A percentile compares a stretch with the other conserved stretches of the same genome.
Conservation (phyloP, 2,797 vertebrate species). For the Rhincodon typus region DNA sequence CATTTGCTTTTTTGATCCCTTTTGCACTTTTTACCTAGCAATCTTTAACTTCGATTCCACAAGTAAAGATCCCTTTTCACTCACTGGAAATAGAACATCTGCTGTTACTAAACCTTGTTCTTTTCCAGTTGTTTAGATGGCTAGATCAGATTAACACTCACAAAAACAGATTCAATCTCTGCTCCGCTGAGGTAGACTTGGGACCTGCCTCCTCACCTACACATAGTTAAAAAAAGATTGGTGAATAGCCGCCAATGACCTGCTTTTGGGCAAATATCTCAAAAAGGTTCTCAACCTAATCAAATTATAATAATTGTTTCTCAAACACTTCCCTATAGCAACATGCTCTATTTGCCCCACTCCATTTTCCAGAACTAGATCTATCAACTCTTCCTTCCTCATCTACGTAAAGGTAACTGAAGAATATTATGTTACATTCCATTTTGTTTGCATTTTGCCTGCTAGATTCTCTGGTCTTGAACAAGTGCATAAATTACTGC, state of each 20-base stretch:
- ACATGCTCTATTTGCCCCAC: neutral
- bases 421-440: neutral
- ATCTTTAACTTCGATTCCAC: no score
- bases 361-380: neutral
- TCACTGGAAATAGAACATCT: neutral
- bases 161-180: no score
- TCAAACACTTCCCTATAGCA: neutral
- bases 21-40: no score
- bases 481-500: neutral
- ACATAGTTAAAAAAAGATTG: no score
- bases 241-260: no score
- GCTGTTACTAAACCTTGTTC: neutral
- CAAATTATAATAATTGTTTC: neutral
- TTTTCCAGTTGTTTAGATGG: neutral
- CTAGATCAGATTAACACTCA: no score
- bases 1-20: no score
- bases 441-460: neutral
- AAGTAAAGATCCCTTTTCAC: no score
- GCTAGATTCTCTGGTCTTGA: neutral
- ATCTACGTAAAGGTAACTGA: neutral
- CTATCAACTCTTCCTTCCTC: neutral
- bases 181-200: no score
- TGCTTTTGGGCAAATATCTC: no score
- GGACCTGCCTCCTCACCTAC: no score
- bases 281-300: neutral